phyloP scores from a whole-genome alignment of 2,888 invertebrate species.

The Prosopocoilus inquinatus region DNA sequence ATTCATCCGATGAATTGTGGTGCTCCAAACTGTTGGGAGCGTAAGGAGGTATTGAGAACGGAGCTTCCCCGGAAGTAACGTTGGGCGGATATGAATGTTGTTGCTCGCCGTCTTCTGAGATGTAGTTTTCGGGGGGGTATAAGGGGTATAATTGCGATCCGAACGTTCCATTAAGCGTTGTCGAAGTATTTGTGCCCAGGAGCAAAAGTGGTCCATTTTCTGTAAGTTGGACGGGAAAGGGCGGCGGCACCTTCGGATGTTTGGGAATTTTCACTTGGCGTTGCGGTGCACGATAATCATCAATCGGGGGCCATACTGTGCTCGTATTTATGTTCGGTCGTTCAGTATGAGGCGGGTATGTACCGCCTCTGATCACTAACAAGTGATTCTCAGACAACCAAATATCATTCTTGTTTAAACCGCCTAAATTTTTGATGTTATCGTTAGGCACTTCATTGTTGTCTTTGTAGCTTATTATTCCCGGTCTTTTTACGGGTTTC shows the following conservation, averaged over 20 bases:
- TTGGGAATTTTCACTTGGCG: slow-evolving; percentile 82
- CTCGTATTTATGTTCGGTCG: slow-evolving; percentile 52
- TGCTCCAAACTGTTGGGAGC: slow-evolving; percentile 52
- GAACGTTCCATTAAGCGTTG: slow-evolving; percentile 69
- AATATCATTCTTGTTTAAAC: slow-evolving; percentile 80
- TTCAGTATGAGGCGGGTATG: slow-evolving; percentile 56
- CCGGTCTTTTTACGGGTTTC: slow-evolving; percentile 70
- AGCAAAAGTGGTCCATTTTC: slow-evolving; percentile 85
- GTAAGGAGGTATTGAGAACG: slow-evolving; percentile 63
- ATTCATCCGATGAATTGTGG: slow-evolving; percentile 50
- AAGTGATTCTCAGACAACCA: slow-evolving; percentile 89
- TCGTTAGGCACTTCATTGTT: slow-evolving; percentile 82
- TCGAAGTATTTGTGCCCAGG: slow-evolving; percentile 76
- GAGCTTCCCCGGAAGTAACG: slow-evolving; percentile 65
- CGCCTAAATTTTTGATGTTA: slow-evolving; percentile 76
- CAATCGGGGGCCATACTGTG: slow-evolving; percentile 73
- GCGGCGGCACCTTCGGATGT: slow-evolving; percentile 83
- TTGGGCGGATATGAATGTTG: slow-evolving; percentile 64
- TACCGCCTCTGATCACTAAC: slow-evolving; percentile 77
- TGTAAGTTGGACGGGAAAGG: slow-evolving; percentile 87
- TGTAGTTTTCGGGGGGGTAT: slow-evolving; percentile 47
- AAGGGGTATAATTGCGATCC: slow-evolving; percentile 44
- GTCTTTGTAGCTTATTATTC: slow-evolving; percentile 73
- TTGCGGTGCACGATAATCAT: slow-evolving; percentile 78
- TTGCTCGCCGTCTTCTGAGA: slow-evolving; percentile 54